Base-by-base conservation (phyloP, 2,113 vertebrate species). In the Polypterus senegalus region DNA sequence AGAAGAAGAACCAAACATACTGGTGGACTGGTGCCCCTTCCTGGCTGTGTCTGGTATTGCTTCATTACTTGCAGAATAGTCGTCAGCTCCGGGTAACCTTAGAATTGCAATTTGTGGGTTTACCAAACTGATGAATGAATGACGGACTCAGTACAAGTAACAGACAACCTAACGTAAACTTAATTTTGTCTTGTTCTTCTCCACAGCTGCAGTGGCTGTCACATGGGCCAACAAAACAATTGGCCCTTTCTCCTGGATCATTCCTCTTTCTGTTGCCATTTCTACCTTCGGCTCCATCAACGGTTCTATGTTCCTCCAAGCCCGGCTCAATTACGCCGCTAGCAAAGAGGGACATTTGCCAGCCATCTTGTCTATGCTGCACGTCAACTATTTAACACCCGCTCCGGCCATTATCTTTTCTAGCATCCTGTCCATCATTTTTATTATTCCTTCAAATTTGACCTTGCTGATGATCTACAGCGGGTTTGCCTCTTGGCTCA, bases 271-370 rank as follows among this genome's bases (percentile, higher is more conserved):
- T 57, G 56, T 57, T 45, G 56, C n/a, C 56, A 57, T 57, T 45
- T 57, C 56, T 43, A 57, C 56, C 9, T 57, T 57, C 45, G 56
- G 56, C 11, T 57, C 56, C 7, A 9, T 57, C 9, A 57, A 57
- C 27, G 44, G 56, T 7, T 43, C 56, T 43, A 11, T 27, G 8
- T 57, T 57, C 27, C n/a, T 57, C 11, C 56, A 57, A 27, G 27
- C n/a, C 56, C 3, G 56, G 7, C 44, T 57, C n/a, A 57, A 57
- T 8, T 57, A 43, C 44, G 56, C 56, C 45, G 56, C 44, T n/a
- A 57, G 56, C 27, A 57, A 43, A 57, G 56, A 57, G 7, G 27
- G 56, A 45, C 56, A 57, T 57, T 45, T 57, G 56, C 56, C 56
- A 8, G 8, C 8, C 7, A 27, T 57, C 45, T 11, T 57, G 56